These are phyloP conservation scores for Marcusenius ussheri DNA, from an alignment of 2,113 vertebrate genomes.

Conservation along the genomic window DNA sequence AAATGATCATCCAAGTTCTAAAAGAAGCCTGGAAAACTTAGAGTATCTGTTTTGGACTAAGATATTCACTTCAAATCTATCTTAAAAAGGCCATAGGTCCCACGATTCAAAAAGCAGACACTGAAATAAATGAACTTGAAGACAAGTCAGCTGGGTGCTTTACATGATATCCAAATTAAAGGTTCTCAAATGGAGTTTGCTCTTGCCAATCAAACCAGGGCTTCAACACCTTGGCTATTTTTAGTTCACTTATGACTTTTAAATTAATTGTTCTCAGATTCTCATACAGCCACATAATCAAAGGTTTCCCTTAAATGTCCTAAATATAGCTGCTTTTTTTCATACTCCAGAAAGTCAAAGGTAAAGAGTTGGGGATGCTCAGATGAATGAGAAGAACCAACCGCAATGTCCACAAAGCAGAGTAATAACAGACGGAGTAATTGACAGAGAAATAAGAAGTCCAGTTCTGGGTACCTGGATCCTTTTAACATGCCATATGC, in stretches of 20 bases:
- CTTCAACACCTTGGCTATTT: slow-evolving; percentile 28
- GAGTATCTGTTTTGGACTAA: slow-evolving; percentile 29
- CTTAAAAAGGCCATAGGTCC: slow-evolving; percentile 33
- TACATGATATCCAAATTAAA: slow-evolving; percentile 18
- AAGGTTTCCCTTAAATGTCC: slow-evolving; percentile 28
- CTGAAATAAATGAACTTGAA: slow-evolving; percentile 31
- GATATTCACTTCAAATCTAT: slow-evolving; percentile 39
- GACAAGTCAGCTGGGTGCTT: slow-evolving; percentile 36
- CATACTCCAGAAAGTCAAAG: not conserved
- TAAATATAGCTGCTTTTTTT: slow-evolving; percentile 24
- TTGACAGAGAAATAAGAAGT: not conserved
- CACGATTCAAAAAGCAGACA: slow-evolving; percentile 51
- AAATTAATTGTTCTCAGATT: slow-evolving; percentile 35
- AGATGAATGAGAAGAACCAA: not conserved
- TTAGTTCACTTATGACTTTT: slow-evolving; percentile 8
- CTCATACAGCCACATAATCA: slow-evolving; percentile 38
- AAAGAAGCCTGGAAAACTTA: slow-evolving; percentile 36
- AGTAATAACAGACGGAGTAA: too few species aligned
- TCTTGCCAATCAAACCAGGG: slow-evolving; percentile 32
- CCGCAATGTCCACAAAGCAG: not conserved
- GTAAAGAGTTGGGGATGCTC: not conserved
- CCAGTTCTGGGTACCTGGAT: not conserved
- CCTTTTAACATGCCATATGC: not conserved
- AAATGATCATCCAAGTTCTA: slow-evolving; percentile 36
- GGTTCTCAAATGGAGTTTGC: slow-evolving; percentile 23